Evolutionary conservation across 2,113 vertebrate species (phyloP).

Genomic region (Petroica traversi): DNA sequence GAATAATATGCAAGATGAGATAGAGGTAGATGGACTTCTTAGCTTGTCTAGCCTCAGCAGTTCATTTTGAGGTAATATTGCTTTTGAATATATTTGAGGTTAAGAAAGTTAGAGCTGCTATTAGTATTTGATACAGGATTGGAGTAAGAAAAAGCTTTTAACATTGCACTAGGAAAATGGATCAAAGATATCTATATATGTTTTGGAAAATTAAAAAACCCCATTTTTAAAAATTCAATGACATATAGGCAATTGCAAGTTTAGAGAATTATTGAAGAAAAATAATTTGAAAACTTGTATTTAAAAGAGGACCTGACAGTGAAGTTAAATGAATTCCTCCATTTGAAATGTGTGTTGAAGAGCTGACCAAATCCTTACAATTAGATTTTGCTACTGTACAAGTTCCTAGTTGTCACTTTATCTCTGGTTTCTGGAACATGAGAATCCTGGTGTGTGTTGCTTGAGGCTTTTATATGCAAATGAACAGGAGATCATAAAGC

Average conservation of each 20-base stretch:
- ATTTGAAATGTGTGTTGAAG: background rate
- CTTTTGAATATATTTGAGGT: background rate
- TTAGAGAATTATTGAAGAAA: background rate
- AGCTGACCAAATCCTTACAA: background rate
- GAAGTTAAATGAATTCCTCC: background rate
- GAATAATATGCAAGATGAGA: conserved; percentile 6
- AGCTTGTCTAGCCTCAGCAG: conserved; percentile 4
- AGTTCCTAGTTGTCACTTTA: background rate
- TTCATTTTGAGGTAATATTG: conserved; percentile 20
- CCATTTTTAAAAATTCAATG: background rate
- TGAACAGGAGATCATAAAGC: background rate
- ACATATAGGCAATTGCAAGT: background rate
- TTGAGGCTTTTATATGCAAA: background rate
- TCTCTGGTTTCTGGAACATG: background rate
- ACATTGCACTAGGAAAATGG: background rate
- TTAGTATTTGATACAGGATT: background rate
- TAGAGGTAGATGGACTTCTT: conserved; percentile 30
- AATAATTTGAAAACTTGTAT: background rate
- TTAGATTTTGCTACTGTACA: background rate
- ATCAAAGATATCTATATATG: background rate
- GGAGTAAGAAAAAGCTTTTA: background rate
- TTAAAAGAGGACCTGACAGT: background rate
- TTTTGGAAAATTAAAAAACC: background rate
- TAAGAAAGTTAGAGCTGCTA: background rate
- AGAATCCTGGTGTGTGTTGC: background rate